phyloP scores from a whole-genome alignment of 2,888 invertebrate genomes.

The Plagodis dolabraria region DNA sequence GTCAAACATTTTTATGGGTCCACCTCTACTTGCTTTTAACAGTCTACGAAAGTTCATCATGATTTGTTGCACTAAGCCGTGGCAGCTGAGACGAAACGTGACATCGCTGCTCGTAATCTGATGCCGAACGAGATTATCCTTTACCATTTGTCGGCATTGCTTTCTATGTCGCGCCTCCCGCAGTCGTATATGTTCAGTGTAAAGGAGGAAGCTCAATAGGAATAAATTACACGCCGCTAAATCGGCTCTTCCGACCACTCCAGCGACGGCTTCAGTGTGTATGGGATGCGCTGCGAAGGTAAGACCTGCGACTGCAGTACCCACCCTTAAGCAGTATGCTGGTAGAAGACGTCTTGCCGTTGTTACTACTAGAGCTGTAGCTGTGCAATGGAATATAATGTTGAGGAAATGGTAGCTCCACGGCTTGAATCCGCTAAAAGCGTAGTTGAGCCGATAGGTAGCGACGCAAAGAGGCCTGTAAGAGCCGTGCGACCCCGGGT shows the following conservation, averaged over 20 bases:
- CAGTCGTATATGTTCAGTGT: constrained; percentile 90
- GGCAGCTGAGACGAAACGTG: constrained; percentile 73
- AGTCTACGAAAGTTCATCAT: constrained; percentile 74
- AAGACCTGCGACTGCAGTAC: constrained; percentile 91
- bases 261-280: constrained; percentile 98
- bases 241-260: constrained; percentile 97
- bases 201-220: constrained; percentile 93
- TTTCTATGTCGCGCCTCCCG: constrained; percentile 79
- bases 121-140: constrained; percentile 58
- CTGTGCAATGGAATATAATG: constrained; percentile 93
- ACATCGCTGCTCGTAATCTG: constrained; percentile 60
- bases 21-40: constrained; percentile 70
- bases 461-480: constrained; percentile 97
- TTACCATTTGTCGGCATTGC: constrained; percentile 65
- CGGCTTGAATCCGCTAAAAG: constrained; percentile 90
- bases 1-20: constrained; percentile 69
- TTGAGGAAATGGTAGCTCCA: constrained; percentile 95
- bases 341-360: constrained; percentile 90
- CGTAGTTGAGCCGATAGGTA: constrained; percentile 93
- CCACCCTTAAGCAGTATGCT: constrained; percentile 85
- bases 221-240: constrained; percentile 96
- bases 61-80: constrained; percentile 73
- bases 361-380: constrained; percentile 92
- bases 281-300: constrained; percentile 98
- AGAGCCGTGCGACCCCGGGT: constrained; percentile 98